These are phyloP conservation scores for Yponomeuta evonymella DNA, from an alignment of 2,888 invertebrate species.

Conservation along the genomic window DNA sequence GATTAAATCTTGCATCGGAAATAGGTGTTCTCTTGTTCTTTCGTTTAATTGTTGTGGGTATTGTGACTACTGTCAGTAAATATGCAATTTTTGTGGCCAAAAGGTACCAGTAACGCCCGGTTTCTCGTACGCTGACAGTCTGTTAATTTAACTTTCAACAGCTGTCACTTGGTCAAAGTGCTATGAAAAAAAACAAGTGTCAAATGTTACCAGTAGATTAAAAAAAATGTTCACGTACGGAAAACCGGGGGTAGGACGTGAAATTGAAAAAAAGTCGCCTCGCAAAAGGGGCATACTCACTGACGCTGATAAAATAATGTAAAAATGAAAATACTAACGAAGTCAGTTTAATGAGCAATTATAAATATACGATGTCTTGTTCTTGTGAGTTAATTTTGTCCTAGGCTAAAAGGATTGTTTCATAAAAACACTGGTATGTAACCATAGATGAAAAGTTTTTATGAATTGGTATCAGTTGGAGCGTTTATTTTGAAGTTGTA, in stretches of 20 bases:
- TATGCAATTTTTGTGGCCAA: not conserved
- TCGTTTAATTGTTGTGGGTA: constrained; percentile 9
- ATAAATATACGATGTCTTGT: constrained; percentile 4
- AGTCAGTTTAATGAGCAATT: constrained; percentile 9
- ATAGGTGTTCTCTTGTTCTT: not conserved
- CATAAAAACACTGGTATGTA: too few relatives aligned
- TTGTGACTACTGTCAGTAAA: not conserved
- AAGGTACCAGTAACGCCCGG: too few relatives aligned
- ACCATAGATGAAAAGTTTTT: too few relatives aligned
- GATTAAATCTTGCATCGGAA: constrained; percentile 6
- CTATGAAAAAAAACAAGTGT: too few relatives aligned
- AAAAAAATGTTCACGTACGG: too few relatives aligned
- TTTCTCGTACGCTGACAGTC: too few relatives aligned
- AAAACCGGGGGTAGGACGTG: not conserved
- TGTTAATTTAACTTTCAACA: too few relatives aligned
- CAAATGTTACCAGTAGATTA: too few relatives aligned
- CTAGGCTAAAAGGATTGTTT: not conserved
- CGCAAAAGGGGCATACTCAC: not conserved
- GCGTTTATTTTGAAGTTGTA: too few relatives aligned
- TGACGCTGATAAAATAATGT: not conserved
- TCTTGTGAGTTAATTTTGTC: not conserved
- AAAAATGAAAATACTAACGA: constrained; percentile 1
- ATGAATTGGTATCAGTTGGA: too few relatives aligned
- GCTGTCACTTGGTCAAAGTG: too few relatives aligned
- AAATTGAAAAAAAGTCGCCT: not conserved